These are phyloP conservation scores for Ligdia adustata DNA, from an alignment of 2,888 invertebrate genomes.

Conservation along the genomic window DNA sequence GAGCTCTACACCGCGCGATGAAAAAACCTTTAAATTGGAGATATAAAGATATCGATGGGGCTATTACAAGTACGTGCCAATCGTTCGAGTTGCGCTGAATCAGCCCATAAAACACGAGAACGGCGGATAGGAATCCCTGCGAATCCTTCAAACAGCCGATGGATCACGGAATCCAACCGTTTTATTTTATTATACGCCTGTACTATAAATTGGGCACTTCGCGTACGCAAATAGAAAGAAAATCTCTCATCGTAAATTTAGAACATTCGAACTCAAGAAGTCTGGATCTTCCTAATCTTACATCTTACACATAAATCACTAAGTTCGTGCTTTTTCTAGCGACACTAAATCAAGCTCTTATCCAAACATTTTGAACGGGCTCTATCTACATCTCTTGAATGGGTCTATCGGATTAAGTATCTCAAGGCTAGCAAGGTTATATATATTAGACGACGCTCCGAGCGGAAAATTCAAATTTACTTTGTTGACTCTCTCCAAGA, in stretches of 20 bases:
- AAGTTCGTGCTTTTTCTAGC: constrained; percentile 18
- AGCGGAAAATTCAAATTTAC: constrained; percentile 25
- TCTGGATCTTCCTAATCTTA: too few species aligned
- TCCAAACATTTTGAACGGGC: constrained; percentile 12
- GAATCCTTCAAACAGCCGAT: constrained; percentile 51
- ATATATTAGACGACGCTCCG: constrained; percentile 21
- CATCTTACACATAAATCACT: constrained; percentile 17
- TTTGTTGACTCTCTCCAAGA: constrained; percentile 15
- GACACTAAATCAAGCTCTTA: constrained; percentile 18
- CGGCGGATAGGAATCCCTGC: constrained; percentile 42
- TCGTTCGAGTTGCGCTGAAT: constrained; percentile 61
- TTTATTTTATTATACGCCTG: constrained; percentile 47
- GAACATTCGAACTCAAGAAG: constrained; percentile 7
- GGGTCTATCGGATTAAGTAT: constrained; percentile 13
- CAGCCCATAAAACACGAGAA: constrained; percentile 56
- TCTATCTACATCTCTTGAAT: constrained; percentile 19
- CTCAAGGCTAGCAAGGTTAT: constrained; percentile 10
- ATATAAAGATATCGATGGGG: constrained; percentile 55
- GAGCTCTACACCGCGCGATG: constrained; percentile 26
- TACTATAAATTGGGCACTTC: constrained; percentile 40
- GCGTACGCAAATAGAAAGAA: constrained; percentile 21
- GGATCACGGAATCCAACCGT: constrained; percentile 31
- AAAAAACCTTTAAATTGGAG: constrained; percentile 31
- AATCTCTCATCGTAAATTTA: constrained; percentile 26
- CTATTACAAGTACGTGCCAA: constrained; percentile 66